Base-by-base conservation (phyloP, 2,113 vertebrate genomes). In the Fregetta grallaria region DNA sequence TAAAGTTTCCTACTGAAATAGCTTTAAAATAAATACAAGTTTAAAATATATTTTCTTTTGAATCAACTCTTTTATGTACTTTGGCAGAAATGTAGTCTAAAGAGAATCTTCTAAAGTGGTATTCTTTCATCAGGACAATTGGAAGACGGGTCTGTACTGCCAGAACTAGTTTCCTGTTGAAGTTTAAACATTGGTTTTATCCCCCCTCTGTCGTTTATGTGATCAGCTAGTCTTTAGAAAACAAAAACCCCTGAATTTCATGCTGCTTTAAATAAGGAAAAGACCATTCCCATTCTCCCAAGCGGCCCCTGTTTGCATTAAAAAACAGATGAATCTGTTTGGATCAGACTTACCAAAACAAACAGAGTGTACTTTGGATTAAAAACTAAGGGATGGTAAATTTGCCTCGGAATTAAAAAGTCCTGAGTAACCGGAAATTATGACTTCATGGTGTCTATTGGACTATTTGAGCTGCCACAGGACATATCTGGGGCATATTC, bases 351-450 rank as follows among this genome's bases (percentile, higher is more conserved):
- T 73, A 67, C 1, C 52, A 87, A 90, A 94, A 67, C 62, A 88
- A 66, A 87, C 87, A 63, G 86, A 79, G 22, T 55, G 59, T 83
- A 50, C 83, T 92, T 88, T 74, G 88, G 86, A 86, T 95, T 73
- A 45, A 88, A 90, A 94, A 76, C 19, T 70, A 66, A n/a, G 27
- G 45, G 63, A 58, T 76, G 58, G 75, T 71, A 83, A 66, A 88
- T 53, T 73, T 25, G 13, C 62, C 42, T 92, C 0, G 0, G 75
- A 76, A 73, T 88, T 73, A 70, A 77, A 25, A 83, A 72, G 17
- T 77, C 40, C 13, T 4, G 25, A 71, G n/a, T 70, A 53, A 52
- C 83, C 94, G 91, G 91, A 94, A 94, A 92, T 94, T 29, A n/a
- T 50, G 63, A 95, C 86, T 92, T 92, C 67, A 62, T 83, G 50